Evolutionary conservation across 2,797 vertebrate species (phyloP).

Genomic region (Saxicola maurus): DNA sequence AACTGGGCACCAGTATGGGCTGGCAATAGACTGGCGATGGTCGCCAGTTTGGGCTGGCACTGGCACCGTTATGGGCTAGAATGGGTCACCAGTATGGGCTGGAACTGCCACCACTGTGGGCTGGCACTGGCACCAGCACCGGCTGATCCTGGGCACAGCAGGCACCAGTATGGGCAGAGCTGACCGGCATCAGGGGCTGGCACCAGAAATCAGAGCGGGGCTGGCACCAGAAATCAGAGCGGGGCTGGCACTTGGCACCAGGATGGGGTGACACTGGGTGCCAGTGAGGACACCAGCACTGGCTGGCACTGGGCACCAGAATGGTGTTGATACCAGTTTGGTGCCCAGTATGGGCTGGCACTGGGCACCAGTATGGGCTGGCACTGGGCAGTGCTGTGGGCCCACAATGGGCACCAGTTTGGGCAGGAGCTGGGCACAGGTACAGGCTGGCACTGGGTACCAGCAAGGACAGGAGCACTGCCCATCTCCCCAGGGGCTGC

Average conservation of each 20-base stretch:
- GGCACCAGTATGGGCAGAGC: not conserved
- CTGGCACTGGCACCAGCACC: no score
- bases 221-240: accelerated
- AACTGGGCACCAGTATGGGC: accelerated
- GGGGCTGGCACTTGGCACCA: not conserved
- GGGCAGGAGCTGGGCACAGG: not conserved
- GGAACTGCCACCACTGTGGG: not conserved
- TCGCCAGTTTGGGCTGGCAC: not conserved
- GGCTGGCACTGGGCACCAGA: not conserved
- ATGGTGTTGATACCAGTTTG: not conserved
- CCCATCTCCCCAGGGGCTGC: not conserved
- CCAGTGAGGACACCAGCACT: no score
- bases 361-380: not conserved
- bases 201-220: accelerated
- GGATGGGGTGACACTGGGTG: no score
- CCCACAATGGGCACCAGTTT: not conserved
- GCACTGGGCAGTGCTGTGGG: not conserved
- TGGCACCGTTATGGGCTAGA: accelerated
- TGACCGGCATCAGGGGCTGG: accelerated
- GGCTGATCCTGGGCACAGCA: accelerated
- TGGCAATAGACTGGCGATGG: no score
- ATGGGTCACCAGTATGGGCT: not conserved
- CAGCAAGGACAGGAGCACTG: not conserved
- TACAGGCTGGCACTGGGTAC: not conserved
- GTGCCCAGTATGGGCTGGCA: no score